Base-by-base conservation (phyloP, 2,797 vertebrate genomes). In the Lycodopsis pacificus region DNA sequence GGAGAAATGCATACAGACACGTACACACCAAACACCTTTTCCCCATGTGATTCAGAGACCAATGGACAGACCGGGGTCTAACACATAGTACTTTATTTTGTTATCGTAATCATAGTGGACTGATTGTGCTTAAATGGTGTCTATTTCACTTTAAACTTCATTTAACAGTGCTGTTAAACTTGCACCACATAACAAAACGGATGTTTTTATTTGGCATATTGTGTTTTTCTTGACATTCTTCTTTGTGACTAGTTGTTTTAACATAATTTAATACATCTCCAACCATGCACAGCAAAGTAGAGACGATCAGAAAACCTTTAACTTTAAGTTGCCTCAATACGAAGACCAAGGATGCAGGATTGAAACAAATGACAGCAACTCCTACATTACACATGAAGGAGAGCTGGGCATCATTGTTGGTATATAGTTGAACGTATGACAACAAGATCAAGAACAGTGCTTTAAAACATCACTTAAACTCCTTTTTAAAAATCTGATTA, bases 41-140 rank as follows among this genome's bases (percentile, higher is more conserved):
- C 74, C 82, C 71, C 71, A 62, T 86, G 83, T 85, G 89, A 89
- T 79, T 85, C 73, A 85, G 73, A 73, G 70, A 78, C 76, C 70
- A 72, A 86, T 42, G 54, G 85, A 87, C 82, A 71, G 80, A 86
- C 64, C 32, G 68, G 56, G 56, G 71, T 84, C 77, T 73, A 63
- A 85, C 71, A 81, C 68, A 76, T 2, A 25, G 25, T 25, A 25
- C 25, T 25, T 25, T 25, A 25, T 25, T 25, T 25, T 25, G 25
- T 25, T 25, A 25, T 44, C 27, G 46, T n/a, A 38, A 51, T 59
- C 0, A 27, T 34, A 20, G 25, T 59, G 12, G 27, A 30, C n/a
- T 51, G 13, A 51, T 62, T 5, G 3, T 27, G 32, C 44, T 38
- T n/a, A 61, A 61, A 36, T 61, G 0, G 7, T 59, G 25, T 40